A percentile compares a stretch with the other conserved stretches of the same genome.
Evolutionary conservation across 2,113 vertebrate species (phyloP).

Genomic region (Puma concolor): DNA sequence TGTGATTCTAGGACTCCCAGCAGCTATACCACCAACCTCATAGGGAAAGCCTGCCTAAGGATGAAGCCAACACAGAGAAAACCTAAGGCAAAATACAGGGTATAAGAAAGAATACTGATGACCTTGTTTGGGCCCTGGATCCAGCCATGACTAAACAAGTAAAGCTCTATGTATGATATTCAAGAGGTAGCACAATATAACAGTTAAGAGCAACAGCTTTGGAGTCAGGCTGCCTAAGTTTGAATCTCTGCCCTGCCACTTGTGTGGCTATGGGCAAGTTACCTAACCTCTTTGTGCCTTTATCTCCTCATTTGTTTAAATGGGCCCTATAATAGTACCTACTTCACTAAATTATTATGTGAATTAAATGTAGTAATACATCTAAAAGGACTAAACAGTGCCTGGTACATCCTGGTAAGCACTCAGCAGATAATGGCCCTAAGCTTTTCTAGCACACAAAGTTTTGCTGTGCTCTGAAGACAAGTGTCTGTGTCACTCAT

Average conservation of each 20-base stretch:
- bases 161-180: not conserved
- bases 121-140: not conserved
- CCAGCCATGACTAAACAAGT: not conserved
- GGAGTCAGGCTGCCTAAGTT: not conserved
- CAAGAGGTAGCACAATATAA: not conserved
- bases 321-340: not conserved
- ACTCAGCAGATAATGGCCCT: not conserved
- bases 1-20: not conserved
- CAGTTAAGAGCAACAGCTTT: not conserved
- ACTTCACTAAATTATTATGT: not conserved
- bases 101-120: not conserved
- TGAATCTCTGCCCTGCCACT: not conserved
- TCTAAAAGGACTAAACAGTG: not conserved
- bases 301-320: slow-evolving; percentile 50
- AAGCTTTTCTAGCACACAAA: slow-evolving; percentile 1
- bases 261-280: not conserved
- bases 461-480: not conserved
- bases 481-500: not conserved
- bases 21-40: not conserved
- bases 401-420: not conserved
- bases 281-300: slow-evolving; percentile 12
- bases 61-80: slow-evolving; percentile 20
- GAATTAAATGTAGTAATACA: slow-evolving; percentile 29
- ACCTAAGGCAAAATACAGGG: not conserved
- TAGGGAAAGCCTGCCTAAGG: not conserved